phyloP scores from a whole-genome alignment of 2,888 invertebrate species.

The Rhingia rostrata region DNA sequence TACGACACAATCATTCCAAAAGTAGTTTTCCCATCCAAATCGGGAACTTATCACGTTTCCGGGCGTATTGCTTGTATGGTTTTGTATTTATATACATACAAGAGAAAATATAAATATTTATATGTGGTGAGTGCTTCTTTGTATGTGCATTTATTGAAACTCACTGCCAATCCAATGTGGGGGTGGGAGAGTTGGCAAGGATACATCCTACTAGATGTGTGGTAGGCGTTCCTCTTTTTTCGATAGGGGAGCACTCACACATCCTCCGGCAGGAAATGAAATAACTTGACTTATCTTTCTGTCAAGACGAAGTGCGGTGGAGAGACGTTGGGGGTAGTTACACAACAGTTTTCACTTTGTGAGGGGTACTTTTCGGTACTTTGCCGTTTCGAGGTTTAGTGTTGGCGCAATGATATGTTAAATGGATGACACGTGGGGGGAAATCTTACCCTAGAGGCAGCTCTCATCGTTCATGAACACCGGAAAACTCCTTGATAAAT shows the following conservation, averaged over 20 bases:
- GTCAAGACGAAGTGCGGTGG: conserved; percentile 14
- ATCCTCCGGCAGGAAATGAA: conserved; percentile 58
- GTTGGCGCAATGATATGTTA: conserved; percentile 12
- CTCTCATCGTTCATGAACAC: conserved; percentile 37
- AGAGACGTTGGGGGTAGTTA: neutral
- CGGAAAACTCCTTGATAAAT: conserved; percentile 60
- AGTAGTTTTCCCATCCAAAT: conserved; percentile 45
- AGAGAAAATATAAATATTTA: conserved; percentile 65
- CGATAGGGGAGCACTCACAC: neutral
- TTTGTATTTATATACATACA: neutral
- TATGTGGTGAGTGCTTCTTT: conserved; percentile 58
- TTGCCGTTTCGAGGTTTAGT: neutral
- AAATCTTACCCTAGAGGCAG: conserved; percentile 36
- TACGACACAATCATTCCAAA: conserved; percentile 39
- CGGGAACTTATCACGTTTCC: conserved; percentile 60
- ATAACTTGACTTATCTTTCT: conserved; percentile 60
- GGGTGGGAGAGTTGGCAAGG: conserved; percentile 24
- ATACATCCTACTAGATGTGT: neutral
- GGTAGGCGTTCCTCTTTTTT: conserved; percentile 38
- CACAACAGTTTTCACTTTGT: conserved; percentile 23
- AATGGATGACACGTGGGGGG: neutral
- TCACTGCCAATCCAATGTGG: conserved; percentile 12
- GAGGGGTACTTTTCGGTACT: conserved; percentile 25
- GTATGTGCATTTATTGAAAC: conserved; percentile 69
- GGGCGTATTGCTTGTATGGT: conserved; percentile 28